A percentile compares a stretch with the other conserved stretches of the same genome.
Evolutionary conservation across 2,888 invertebrate genomes (phyloP).

Genomic region (Laothoe populi): DNA sequence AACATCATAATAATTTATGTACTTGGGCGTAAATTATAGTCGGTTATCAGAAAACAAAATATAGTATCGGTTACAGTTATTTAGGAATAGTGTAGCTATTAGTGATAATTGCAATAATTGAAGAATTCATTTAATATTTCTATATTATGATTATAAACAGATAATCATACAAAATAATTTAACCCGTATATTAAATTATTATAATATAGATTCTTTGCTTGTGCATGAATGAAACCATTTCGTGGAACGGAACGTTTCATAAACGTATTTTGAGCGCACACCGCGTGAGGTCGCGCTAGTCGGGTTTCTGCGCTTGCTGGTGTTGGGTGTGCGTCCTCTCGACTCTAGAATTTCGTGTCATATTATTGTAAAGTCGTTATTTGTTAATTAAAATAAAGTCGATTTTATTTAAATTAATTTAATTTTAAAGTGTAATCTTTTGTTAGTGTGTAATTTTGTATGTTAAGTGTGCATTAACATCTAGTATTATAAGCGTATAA

Average conservation of each 20-base stretch:
- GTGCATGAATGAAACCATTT: constrained; percentile 49
- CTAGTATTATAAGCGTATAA: constrained; percentile 53
- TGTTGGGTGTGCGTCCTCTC: constrained; percentile 64
- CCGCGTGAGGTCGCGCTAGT: constrained; percentile 70
- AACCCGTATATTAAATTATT: too few relatives aligned
- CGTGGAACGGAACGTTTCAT: constrained; percentile 53
- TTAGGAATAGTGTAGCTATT: too few relatives aligned
- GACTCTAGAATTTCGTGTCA: constrained; percentile 71
- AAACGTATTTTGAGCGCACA: constrained; percentile 59
- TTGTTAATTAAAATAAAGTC: constrained; percentile 54
- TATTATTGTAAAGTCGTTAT: constrained; percentile 56
- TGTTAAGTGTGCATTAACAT: constrained; percentile 57
- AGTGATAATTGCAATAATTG: too few relatives aligned
- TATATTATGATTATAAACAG: not conserved
- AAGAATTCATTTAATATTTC: too few relatives aligned
- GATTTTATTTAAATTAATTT: constrained; percentile 42
- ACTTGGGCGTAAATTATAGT: too few relatives aligned
- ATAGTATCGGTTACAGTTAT: too few relatives aligned
- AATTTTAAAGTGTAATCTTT: constrained; percentile 46
- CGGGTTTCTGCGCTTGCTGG: constrained; percentile 81
- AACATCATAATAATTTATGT: not conserved
- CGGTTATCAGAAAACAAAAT: too few relatives aligned
- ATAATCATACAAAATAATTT: not conserved
- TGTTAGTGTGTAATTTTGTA: constrained; percentile 55
- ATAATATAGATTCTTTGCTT: constrained; percentile 32